These are phyloP conservation scores for Malaclemys terrapin DNA, from an alignment of 2,113 vertebrate species.

Conservation along the genomic window DNA sequence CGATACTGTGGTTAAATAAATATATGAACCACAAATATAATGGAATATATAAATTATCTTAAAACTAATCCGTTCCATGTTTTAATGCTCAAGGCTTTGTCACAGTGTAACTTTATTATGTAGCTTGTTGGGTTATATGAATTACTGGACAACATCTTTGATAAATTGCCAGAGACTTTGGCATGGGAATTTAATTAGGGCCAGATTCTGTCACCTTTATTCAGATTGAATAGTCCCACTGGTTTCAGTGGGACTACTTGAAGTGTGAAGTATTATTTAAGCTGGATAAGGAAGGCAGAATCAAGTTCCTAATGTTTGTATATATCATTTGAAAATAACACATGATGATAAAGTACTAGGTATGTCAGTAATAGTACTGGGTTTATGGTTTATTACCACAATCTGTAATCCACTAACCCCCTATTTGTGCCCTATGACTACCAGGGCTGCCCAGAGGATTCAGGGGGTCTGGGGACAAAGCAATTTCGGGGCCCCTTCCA, in stretches of 20 bases:
- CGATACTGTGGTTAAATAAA: background rate
- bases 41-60: background rate
- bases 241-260: background rate
- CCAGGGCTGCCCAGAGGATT: no score
- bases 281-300: background rate
- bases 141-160: background rate
- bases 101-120: background rate
- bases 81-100: background rate
- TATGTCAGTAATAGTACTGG: background rate
- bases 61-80: background rate
- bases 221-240: background rate
- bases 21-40: background rate
- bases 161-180: background rate
- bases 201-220: accelerated
- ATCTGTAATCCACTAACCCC: background rate
- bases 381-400: background rate
- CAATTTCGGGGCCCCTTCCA: no score
- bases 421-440: background rate
- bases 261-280: background rate
- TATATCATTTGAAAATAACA: conserved; percentile 1
- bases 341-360: background rate
- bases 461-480: no score
- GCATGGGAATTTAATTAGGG: background rate
- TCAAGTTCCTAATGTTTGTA: background rate
- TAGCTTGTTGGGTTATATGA: background rate